A percentile compares a stretch with the other conserved stretches of the same genome.
phyloP scores from a whole-genome alignment of 2,113 vertebrate species.

The Budorcas taxicolor region DNA sequence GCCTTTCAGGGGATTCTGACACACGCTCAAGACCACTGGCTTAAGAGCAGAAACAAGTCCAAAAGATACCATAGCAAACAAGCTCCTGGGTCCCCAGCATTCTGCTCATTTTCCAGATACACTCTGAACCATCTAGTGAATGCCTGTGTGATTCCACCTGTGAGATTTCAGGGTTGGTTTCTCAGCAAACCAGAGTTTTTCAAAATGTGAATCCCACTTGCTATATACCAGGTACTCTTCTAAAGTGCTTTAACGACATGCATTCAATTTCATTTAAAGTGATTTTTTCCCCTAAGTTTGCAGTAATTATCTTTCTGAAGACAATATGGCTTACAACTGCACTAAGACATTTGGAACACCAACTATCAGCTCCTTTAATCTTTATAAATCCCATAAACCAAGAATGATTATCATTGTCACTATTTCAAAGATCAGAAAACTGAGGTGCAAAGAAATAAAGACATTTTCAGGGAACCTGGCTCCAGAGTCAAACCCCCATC shows the following conservation, averaged over 20 bases:
- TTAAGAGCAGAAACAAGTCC: background rate
- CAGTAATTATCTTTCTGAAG: background rate
- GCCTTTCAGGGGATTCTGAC: background rate
- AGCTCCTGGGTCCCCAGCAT: background rate
- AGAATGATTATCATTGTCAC: background rate
- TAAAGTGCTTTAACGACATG: background rate
- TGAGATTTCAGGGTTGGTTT: background rate
- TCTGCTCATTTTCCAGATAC: background rate
- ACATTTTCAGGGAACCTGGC: background rate
- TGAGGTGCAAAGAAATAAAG: background rate
- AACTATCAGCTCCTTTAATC: background rate
- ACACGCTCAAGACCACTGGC: background rate
- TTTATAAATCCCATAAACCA: background rate
- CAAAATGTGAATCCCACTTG: background rate
- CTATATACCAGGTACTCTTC: background rate
- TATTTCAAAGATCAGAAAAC: background rate
- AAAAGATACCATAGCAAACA: background rate
- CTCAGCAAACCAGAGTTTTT: background rate
- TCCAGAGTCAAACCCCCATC: background rate
- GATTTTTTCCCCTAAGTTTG: background rate
- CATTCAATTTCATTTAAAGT: background rate
- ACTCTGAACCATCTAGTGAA: background rate
- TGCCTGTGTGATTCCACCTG: background rate
- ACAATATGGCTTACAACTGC: background rate
- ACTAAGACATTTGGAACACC: background rate